Conservation (phyloP, 2,113 vertebrate genomes). For the Stercorarius parasiticus region DNA sequence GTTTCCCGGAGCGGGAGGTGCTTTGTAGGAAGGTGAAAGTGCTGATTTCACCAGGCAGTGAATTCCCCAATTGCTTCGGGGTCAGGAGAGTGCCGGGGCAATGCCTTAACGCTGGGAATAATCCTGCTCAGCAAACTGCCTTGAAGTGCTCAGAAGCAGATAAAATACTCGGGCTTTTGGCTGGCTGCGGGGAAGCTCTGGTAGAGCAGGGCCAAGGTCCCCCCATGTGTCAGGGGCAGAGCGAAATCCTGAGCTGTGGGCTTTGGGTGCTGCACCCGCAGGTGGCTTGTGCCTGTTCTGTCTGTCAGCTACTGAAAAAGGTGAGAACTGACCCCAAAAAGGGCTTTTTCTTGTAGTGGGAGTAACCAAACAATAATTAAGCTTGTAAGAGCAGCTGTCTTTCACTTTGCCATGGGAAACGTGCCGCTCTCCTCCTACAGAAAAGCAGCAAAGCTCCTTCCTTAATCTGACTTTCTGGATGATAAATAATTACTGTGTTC, state of each 20-base stretch:
- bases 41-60: background rate
- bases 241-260: fast-evolving
- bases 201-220: fast-evolving
- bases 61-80: background rate
- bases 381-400: background rate
- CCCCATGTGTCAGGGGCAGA: fast-evolving
- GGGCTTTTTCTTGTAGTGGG: too few species aligned
- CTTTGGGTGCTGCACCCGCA: background rate
- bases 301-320: fast-evolving
- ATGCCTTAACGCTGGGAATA: background rate
- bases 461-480: fast-evolving
- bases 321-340: background rate
- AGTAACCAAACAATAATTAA: fast-evolving
- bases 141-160: background rate
- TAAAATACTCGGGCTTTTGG: background rate
- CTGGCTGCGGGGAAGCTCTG: background rate
- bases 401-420: fast-evolving
- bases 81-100: background rate
- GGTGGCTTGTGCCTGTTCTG: background rate
- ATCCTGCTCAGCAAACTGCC: background rate
- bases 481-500: fast-evolving
- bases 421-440: fast-evolving
- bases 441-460: background rate
- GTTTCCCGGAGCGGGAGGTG: conserved; percentile 2
- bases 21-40: background rate